Evolutionary conservation across 2,888 invertebrate genomes (phyloP).

Genomic region (Drosophila histrio): DNA sequence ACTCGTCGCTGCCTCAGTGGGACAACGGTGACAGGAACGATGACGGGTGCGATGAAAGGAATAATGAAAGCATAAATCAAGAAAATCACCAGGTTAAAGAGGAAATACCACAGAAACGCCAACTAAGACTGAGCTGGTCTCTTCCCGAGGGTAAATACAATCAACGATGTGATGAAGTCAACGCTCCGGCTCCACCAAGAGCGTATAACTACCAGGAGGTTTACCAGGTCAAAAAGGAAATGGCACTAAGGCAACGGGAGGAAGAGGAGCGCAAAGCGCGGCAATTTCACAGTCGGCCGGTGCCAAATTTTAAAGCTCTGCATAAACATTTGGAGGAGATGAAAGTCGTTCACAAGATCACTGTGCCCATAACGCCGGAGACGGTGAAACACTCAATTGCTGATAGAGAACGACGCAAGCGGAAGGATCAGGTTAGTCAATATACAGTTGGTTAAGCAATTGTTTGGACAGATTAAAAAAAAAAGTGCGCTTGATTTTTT

Average conservation of each 20-base stretch:
- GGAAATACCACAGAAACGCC: neutral
- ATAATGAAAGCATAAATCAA: too few species aligned
- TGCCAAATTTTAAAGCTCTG: constrained; percentile 73
- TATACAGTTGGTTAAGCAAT: too few species aligned
- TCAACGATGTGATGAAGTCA: neutral
- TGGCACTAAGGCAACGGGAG: constrained; percentile 52
- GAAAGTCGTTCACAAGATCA: constrained; percentile 60
- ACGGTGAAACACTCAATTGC: constrained; percentile 76
- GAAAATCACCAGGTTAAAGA: neutral
- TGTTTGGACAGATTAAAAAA: too few species aligned
- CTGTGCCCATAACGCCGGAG: constrained; percentile 76
- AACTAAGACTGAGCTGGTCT: constrained; percentile 32
- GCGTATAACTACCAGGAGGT: constrained; percentile 77
- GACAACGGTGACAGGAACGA: too few species aligned
- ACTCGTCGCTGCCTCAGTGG: too few species aligned
- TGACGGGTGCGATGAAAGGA: too few species aligned
- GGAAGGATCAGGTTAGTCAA: constrained; percentile 59
- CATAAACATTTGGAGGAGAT: constrained; percentile 51
- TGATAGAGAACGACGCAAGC: constrained; percentile 50
- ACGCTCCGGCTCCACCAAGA: constrained; percentile 53
- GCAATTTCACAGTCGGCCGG: constrained; percentile 81
- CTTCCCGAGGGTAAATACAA: neutral
- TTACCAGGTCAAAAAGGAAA: constrained; percentile 76
- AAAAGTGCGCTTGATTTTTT: too few species aligned
- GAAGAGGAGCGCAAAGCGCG: constrained; percentile 81